These are phyloP conservation scores for Contarinia nasturtii DNA, from an alignment of 1,140 invertebrate genomes.

Conservation along the genomic window DNA sequence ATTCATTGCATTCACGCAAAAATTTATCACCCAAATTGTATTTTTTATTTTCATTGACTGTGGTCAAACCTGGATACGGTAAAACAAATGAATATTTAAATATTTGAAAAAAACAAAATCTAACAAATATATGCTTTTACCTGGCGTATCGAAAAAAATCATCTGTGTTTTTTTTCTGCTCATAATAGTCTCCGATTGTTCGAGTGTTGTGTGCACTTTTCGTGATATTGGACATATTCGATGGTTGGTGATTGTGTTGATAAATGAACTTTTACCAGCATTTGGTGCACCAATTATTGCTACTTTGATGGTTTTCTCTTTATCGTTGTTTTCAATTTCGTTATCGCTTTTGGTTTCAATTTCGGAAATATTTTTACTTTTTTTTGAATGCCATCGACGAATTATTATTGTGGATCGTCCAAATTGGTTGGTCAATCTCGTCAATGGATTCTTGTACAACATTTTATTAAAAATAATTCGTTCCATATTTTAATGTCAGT, in stretches of 20 bases:
- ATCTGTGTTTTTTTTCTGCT: slow-evolving; percentile 60
- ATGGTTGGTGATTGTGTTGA: slow-evolving; percentile 66
- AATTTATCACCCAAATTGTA: slow-evolving; percentile 47
- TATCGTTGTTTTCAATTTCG: not conserved
- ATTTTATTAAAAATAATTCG: too few relatives aligned
- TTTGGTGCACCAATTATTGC: slow-evolving; percentile 82
- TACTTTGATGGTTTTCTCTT: slow-evolving; percentile 47
- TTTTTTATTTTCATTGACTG: slow-evolving; percentile 39
- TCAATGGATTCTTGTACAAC: too few relatives aligned
- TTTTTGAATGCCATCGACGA: too few relatives aligned
- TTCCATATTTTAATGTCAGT: too few relatives aligned
- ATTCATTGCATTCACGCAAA: slow-evolving; percentile 37
- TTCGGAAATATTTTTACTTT: not conserved
- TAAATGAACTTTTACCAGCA: slow-evolving; percentile 84
- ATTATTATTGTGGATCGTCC: too few relatives aligned
- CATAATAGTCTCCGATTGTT: slow-evolving; percentile 48
- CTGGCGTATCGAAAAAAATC: slow-evolving; percentile 73
- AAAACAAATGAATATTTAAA: too few relatives aligned
- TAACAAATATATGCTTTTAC: too few relatives aligned
- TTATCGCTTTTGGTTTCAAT: not conserved
- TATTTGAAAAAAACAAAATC: too few relatives aligned
- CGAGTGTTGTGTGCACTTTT: slow-evolving; percentile 78
- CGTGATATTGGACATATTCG: slow-evolving; percentile 71
- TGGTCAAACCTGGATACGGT: slow-evolving; percentile 62
- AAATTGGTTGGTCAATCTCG: too few relatives aligned